Evolutionary conservation across 2,888 invertebrate genomes (phyloP).

Genomic region (Mayetiola destructor): DNA sequence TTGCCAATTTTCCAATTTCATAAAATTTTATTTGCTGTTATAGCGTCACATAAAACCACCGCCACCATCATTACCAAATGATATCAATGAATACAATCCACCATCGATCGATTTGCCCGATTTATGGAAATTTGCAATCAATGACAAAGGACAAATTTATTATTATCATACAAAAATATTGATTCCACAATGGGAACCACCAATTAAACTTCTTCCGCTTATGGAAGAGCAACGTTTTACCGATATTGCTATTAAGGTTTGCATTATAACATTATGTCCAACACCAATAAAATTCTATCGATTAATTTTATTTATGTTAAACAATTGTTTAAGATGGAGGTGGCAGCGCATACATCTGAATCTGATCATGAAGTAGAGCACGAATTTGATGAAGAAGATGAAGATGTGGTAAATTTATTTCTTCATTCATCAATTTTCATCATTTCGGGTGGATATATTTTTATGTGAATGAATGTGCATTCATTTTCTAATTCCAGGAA

Average conservation of each 20-base stretch:
- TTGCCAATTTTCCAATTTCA: not conserved
- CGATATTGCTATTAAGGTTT: not conserved
- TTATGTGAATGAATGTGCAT: too few relatives aligned
- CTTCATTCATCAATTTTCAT: too few relatives aligned
- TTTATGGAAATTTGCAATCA: slow-evolving; percentile 75
- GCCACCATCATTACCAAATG: slow-evolving; percentile 24
- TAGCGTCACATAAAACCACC: slow-evolving; percentile 25
- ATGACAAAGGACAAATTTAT: slow-evolving; percentile 70
- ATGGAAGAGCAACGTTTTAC: slow-evolving; percentile 11
- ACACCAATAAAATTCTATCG: too few relatives aligned
- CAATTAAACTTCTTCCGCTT: slow-evolving; percentile 29
- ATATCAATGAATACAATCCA: slow-evolving; percentile 29
- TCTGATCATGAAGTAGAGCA: not conserved
- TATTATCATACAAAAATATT: slow-evolving; percentile 77
- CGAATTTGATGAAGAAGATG: slow-evolving; percentile 3
- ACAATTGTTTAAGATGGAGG: too few relatives aligned
- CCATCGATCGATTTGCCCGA: slow-evolving; percentile 55
- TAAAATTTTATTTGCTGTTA: not conserved
- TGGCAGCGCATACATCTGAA: not conserved
- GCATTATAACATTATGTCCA: too few relatives aligned
- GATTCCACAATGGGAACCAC: slow-evolving; percentile 67
- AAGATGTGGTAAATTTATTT: not conserved
- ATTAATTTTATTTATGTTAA: too few relatives aligned
- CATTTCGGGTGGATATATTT: too few relatives aligned
- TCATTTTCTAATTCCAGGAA: too few relatives aligned